Conservation (phyloP, 2,888 invertebrate genomes). For the Elmis aenea region DNA sequence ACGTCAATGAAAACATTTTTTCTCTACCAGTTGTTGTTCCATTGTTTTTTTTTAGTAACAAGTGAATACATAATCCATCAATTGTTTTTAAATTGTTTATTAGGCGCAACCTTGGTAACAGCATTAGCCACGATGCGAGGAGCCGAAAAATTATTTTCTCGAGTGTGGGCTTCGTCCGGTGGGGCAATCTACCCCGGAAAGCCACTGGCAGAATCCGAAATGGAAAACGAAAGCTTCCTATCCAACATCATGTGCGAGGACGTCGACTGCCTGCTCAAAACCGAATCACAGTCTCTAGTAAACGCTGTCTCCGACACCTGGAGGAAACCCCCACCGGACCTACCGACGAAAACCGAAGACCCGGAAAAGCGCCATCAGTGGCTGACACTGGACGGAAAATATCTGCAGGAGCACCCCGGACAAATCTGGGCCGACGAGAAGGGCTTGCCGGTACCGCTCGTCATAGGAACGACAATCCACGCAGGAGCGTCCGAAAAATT, state of each 20-base stretch:
- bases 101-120: constrained; percentile 72
- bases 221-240: constrained; percentile 58
- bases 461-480: constrained; percentile 72
- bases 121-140: constrained; percentile 59
- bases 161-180: constrained; percentile 77
- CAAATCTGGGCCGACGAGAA: constrained; percentile 56
- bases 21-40: too few relatives aligned
- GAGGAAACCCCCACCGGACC: constrained; percentile 56
- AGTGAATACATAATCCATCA: too few relatives aligned
- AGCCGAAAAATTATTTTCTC: constrained; percentile 63
- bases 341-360: constrained; percentile 53
- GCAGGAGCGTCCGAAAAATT: constrained; percentile 62
- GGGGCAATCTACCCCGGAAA: constrained; percentile 69
- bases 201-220: constrained; percentile 56
- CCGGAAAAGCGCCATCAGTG: constrained; percentile 62
- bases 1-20: too few relatives aligned
- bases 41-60: too few relatives aligned
- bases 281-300: constrained; percentile 56
- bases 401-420: constrained; percentile 62
- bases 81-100: too few relatives aligned
- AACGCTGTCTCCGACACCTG: constrained; percentile 69
- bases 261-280: constrained; percentile 54
- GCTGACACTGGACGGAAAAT: constrained; percentile 67
- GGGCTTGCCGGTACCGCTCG: constrained; percentile 49
- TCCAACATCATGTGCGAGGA: constrained; percentile 47